phyloP scores from a whole-genome alignment of 2,888 invertebrate genomes.

The Uropetala carovei region DNA sequence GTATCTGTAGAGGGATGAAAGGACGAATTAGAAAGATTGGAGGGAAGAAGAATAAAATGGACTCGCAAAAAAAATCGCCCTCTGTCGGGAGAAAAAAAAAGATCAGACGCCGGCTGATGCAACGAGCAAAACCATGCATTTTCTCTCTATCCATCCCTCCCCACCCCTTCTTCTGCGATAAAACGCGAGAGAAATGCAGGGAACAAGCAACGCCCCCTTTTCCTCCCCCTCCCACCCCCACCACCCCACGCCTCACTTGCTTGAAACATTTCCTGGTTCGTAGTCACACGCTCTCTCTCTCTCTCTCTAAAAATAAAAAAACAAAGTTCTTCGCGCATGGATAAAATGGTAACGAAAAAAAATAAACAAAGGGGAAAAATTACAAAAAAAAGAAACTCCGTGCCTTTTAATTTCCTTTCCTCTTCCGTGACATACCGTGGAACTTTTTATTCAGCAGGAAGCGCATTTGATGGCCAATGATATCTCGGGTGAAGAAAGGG shows the following conservation, averaged over 20 bases:
- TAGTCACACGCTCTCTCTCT: background rate
- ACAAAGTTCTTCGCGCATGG: background rate
- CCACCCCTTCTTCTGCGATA: background rate
- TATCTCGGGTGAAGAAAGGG: background rate
- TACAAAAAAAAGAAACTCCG: background rate
- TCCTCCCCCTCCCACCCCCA: too few species aligned
- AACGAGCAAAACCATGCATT: conserved; percentile 12
- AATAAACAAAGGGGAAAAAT: background rate
- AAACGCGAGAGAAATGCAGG: conserved; percentile 12
- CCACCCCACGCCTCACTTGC: background rate
- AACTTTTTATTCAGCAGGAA: conserved; percentile 44
- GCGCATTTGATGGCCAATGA: conserved; percentile 48
- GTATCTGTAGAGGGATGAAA: background rate
- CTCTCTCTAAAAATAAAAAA: background rate
- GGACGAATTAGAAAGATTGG: background rate
- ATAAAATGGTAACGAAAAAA: conserved; percentile 1
- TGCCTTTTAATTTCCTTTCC: conserved; percentile 23
- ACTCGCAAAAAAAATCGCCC: background rate
- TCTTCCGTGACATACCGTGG: conserved; percentile 57
- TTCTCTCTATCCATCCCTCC: background rate
- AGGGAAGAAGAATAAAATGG: background rate
- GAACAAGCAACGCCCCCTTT: background rate
- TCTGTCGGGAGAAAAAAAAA: background rate
- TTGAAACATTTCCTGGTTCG: conserved; percentile 16
- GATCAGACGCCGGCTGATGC: background rate